Evolutionary conservation across 2,797 vertebrate genomes (phyloP).

Genomic region (Manis javanica): DNA sequence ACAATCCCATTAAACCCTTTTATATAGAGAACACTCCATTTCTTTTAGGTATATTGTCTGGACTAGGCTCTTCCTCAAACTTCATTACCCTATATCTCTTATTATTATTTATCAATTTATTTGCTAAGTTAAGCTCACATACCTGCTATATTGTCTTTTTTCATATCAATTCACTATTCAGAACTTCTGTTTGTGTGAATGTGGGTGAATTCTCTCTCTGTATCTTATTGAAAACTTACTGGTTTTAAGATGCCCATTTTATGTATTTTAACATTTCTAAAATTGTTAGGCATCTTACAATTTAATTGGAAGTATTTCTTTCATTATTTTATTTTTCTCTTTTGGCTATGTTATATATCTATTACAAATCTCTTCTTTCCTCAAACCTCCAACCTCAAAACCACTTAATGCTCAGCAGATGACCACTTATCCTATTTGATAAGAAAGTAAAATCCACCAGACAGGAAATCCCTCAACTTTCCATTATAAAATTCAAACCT

Average conservation of each 20-base stretch:
- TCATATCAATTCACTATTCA: not conserved
- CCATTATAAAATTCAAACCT: not conserved
- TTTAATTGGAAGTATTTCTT: not conserved
- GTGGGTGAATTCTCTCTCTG: not conserved
- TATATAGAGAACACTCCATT: not conserved
- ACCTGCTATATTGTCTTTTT: not conserved
- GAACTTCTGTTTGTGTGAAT: not conserved
- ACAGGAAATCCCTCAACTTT: not conserved
- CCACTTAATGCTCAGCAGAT: not conserved
- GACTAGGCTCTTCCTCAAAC: not conserved
- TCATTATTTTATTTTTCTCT: not conserved
- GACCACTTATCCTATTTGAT: not conserved
- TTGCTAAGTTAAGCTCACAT: not conserved
- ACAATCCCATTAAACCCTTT: conserved; percentile 25
- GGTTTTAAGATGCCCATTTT: not conserved
- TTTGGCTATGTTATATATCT: not conserved
- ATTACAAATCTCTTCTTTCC: conserved; percentile 27
- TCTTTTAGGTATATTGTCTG: not conserved
- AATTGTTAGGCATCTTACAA: not conserved
- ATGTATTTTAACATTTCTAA: conserved; percentile 10
- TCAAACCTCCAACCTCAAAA: not conserved
- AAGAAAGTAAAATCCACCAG: not conserved
- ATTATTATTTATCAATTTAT: not conserved
- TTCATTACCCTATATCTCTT: not conserved
- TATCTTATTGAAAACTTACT: not conserved